These are phyloP conservation scores for Meiosimyza decipiens DNA, from an alignment of 2,888 invertebrate species.

Conservation along the genomic window DNA sequence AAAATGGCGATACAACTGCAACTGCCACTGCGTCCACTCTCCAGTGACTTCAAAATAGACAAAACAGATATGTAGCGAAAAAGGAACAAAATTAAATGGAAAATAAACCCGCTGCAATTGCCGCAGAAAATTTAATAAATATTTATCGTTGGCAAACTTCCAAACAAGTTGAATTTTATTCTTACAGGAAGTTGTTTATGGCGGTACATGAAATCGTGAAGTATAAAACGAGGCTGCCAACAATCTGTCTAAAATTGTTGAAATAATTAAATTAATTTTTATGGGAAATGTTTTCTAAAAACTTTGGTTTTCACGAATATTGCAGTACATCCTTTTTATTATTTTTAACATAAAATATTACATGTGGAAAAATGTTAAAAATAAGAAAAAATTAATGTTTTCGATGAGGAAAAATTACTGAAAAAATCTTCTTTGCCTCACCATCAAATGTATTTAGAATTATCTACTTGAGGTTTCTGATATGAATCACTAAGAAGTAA, in stretches of 20 bases:
- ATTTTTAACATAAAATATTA: too few relatives aligned
- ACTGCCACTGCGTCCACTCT: slow-evolving; percentile 12
- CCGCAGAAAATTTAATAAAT: slow-evolving; percentile 36
- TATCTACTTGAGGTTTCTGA: too few relatives aligned
- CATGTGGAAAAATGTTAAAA: too few relatives aligned
- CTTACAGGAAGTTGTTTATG: slow-evolving; percentile 18
- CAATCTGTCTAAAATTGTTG: slow-evolving; percentile 11
- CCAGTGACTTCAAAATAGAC: slow-evolving; percentile 9
- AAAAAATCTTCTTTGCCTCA: too few relatives aligned
- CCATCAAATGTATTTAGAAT: too few relatives aligned
- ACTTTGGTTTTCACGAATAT: too few relatives aligned
- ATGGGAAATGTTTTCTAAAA: not conserved
- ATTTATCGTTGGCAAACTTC: slow-evolving; percentile 32
- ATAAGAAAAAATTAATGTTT: too few relatives aligned
- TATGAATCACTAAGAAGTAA: too few relatives aligned
- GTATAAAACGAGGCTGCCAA: slow-evolving; percentile 9
- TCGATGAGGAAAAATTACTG: too few relatives aligned
- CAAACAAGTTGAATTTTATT: slow-evolving; percentile 17
- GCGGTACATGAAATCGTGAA: not conserved
- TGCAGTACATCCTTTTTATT: too few relatives aligned
- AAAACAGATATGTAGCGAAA: too few relatives aligned
- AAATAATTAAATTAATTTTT: slow-evolving; percentile 30
- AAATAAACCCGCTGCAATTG: slow-evolving; percentile 30
- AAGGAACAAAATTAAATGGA: too few relatives aligned
- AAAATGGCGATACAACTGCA: slow-evolving; percentile 7